Base-by-base conservation (phyloP, 2,797 vertebrate genomes). In the Vipera ursinii region DNA sequence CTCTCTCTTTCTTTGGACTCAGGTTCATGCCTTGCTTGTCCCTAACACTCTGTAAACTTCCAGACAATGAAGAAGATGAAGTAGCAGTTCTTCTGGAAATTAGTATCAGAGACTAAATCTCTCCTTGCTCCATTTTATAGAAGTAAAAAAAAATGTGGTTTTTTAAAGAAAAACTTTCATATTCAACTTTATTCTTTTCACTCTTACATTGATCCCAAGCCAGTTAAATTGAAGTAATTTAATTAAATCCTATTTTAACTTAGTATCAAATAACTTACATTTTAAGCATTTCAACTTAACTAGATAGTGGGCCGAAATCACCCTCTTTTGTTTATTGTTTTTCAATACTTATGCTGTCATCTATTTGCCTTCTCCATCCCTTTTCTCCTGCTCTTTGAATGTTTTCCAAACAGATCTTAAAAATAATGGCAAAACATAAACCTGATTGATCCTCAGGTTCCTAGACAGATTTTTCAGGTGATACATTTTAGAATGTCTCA, bases 371-470 rank as follows among this genome's bases (percentile, higher is more conserved):
- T 7, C 89, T 73, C 48, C 91, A 86, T 90, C 73, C 53, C 91
- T 87, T 93, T 90, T 87, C 53, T 89, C 69, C 65, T 92, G 86
- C 51, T 91, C 60, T 22, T 69, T 93, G 89, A 91, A 56, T 91
- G 51, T 92, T 87, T 2, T 3, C 48, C 51, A 91, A 86, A 1
- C 94, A 60, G 88, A 91, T 95, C 92, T 94, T 90, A 56, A 87
- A 94, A 96, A 93, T 73, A 86, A 95, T 92, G 93, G 94, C 95
- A 96, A 93, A 93, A 87, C 92, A 92, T 96, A 92, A 93, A 92
- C 93, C 89, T 90, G 90, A 95, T 88, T 9, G 94, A 86, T 22
- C 6, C 22, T 93, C 0, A 0, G 65, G 87, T 87, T 90, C 20
- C 87, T 94, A 90, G 44, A 32, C 14, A 89, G 89, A 51, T 48